phyloP scores from a whole-genome alignment of 1,140 invertebrate species.

The Mactra quadrangularis region DNA sequence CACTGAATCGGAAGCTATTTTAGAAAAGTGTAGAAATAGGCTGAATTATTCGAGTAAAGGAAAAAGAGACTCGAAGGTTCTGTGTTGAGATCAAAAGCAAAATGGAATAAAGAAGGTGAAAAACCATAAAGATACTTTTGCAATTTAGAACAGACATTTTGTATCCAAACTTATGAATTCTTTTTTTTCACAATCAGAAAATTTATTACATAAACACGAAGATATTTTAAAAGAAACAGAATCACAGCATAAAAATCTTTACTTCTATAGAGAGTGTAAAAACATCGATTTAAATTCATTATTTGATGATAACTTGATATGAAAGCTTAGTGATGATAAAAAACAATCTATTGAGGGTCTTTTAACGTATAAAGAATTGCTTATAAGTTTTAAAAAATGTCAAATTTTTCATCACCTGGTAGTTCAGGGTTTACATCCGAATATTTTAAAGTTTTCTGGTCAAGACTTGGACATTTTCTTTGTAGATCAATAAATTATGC shows the following conservation, averaged over 20 bases:
- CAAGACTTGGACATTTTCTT: constrained; percentile 1
- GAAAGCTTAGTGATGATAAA: constrained; percentile 9
- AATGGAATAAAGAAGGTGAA: constrained; percentile 60
- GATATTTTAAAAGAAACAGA: constrained; percentile 41
- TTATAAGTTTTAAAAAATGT: constrained; percentile 20
- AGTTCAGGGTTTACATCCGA: constrained; percentile 9
- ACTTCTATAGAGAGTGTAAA: neutral
- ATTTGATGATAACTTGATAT: constrained; percentile 21
- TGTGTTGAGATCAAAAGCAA: constrained; percentile 39
- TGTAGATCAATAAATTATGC: constrained; percentile 15
- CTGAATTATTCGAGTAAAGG: constrained; percentile 17
- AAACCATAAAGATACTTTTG: constrained; percentile 58
- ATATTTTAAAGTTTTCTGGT: neutral
- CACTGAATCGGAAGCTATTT: too few relatives aligned
- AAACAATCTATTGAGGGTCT: constrained; percentile 3
- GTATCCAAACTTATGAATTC: constrained; percentile 30
- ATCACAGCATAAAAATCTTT: constrained; percentile 30
- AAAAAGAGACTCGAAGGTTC: constrained; percentile 42
- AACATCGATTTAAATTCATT: neutral
- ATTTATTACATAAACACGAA: constrained; percentile 1
- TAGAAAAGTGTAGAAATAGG: neutral
- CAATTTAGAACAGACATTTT: constrained; percentile 57
- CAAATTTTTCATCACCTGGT: constrained; percentile 15
- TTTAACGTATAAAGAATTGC: constrained; percentile 21
- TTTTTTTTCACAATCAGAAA: neutral